These are phyloP conservation scores for Agelaius tricolor DNA, from an alignment of 2,113 vertebrate genomes.

Conservation along the genomic window DNA sequence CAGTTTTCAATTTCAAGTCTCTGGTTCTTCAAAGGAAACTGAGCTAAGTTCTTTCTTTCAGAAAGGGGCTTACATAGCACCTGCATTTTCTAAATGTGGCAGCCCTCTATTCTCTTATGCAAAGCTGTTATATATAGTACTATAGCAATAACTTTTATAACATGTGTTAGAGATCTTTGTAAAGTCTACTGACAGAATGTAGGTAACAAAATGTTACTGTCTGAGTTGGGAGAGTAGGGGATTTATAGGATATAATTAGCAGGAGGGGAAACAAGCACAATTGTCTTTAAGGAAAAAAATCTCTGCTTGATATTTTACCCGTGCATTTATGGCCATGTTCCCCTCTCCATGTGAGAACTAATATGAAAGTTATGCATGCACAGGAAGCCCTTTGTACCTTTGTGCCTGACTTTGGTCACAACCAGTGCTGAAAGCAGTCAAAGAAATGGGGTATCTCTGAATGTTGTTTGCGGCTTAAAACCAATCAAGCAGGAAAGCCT, in stretches of 20 bases:
- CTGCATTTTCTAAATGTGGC: conserved; percentile 82
- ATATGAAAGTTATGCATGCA: background rate
- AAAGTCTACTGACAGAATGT: conserved; percentile 59
- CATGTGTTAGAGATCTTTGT: conserved; percentile 71
- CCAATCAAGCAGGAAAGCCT: background rate
- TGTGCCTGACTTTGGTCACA: background rate
- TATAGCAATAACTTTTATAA: conserved; percentile 75
- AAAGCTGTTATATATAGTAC: conserved; percentile 82
- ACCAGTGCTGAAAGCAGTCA: background rate
- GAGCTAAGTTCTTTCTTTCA: conserved; percentile 77
- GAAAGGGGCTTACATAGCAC: conserved; percentile 78
- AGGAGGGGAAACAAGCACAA: conserved; percentile 30
- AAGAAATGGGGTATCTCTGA: background rate
- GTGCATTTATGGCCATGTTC: background rate
- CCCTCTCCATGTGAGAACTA: background rate
- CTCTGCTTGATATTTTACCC: conserved; percentile 13
- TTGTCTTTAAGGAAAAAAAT: conserved; percentile 65
- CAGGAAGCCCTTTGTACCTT: background rate
- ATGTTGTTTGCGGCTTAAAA: background rate
- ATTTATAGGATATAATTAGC: conserved; percentile 69
- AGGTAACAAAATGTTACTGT: conserved; percentile 56
- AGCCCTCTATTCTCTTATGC: conserved; percentile 78
- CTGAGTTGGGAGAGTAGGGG: conserved; percentile 32
- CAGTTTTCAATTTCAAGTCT: conserved; percentile 89
- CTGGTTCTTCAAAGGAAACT: conserved; percentile 82